Evolutionary conservation across 2,797 vertebrate genomes (phyloP), one percentile per base, ranked within the genome.

Genomic region (Phaenicophaeus curvirostris): DNA sequence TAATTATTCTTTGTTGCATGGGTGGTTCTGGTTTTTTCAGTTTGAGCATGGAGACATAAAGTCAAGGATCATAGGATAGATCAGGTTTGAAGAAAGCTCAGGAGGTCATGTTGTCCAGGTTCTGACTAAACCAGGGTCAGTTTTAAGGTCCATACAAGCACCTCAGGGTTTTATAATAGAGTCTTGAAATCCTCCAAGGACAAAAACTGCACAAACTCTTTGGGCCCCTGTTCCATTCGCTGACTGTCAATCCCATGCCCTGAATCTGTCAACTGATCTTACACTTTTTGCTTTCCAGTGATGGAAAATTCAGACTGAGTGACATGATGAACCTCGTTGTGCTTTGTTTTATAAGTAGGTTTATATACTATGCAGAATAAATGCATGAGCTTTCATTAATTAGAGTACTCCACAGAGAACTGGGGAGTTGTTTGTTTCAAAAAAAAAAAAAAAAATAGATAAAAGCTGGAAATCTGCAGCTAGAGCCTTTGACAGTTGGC

Each of bases 381-480:
- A 93, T 95, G 78, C 78, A 92, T 95, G 90, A 95, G 78, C 84
- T 95, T 94, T 95, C 81, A 90, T 94, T 94, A 94, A 96, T 94
- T 87, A 92, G 71, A 95, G 78, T 74, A 85, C 30, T 87, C 93
- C 65, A 41, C 69, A 84, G 94, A 90, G 90, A 95, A 37, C 58
- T 13, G 62, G 65, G 59, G 57, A 89, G 65, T 84, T 92, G 81
- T 91, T 95, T 96, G 88, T 85, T 94, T 93, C 41, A 62, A 68
- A 87, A 95, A 89, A 62, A n/a, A n/a, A n/a, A 68, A 62, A 68
- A 85, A 95, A 89, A 50, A 87, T 16, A 89, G 86, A 90, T 65
- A 89, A 94, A 95, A 92, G 77, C 41, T 89, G 57, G 42, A 67
- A 93, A 87, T 68, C 50, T 85, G 33, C 54, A 92, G 35, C 68